phyloP scores from a whole-genome alignment of 2,888 invertebrate species.

The Ectobius pallidus region DNA sequence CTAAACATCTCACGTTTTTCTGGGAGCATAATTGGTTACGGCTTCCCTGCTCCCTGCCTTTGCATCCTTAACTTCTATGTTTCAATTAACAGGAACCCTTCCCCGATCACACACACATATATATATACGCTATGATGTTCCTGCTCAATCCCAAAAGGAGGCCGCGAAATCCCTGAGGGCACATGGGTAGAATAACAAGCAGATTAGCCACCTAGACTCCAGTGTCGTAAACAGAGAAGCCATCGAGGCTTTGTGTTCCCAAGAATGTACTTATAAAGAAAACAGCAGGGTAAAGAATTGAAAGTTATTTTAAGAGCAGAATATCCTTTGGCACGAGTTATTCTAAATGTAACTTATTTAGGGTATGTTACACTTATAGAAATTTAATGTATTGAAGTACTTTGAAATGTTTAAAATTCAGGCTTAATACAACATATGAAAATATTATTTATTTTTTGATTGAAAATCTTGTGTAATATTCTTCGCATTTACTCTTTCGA shows the following conservation, averaged over 20 bases:
- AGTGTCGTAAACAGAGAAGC: background rate
- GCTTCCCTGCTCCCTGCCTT: background rate
- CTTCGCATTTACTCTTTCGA: too few relatives aligned
- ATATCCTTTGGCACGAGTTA: too few relatives aligned
- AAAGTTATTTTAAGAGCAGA: too few relatives aligned
- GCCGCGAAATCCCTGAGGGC: conserved; percentile 35
- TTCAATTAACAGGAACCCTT: conserved; percentile 29
- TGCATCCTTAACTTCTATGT: background rate
- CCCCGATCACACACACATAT: background rate
- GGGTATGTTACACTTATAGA: too few relatives aligned
- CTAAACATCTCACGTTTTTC: background rate
- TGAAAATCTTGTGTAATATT: too few relatives aligned
- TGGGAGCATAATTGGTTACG: background rate
- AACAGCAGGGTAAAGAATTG: too few relatives aligned
- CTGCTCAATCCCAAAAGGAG: conserved; percentile 13
- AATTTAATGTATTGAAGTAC: too few relatives aligned
- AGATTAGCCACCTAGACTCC: conserved; percentile 32
- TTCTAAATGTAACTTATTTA: too few relatives aligned
- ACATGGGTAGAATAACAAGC: conserved; percentile 37
- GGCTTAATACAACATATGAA: too few relatives aligned
- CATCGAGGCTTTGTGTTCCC: background rate
- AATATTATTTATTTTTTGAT: too few relatives aligned
- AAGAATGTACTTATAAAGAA: too few relatives aligned
- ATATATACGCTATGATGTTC: background rate
- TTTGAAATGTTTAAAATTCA: too few relatives aligned